Evolutionary conservation across 2,797 vertebrate species (phyloP).

Genomic region (Tangara arthus): DNA sequence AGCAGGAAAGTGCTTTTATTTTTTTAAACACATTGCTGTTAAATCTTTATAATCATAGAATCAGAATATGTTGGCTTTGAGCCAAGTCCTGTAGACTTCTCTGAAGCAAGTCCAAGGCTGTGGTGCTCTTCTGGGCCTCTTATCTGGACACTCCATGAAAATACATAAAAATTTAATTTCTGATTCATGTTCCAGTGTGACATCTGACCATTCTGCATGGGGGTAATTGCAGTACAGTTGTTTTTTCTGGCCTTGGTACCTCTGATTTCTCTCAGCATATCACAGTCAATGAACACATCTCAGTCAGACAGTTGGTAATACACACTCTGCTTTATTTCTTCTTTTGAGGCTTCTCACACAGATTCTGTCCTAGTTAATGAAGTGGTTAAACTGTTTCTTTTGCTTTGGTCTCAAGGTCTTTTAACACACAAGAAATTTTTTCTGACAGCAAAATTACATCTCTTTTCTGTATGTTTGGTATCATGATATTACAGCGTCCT

Average conservation of each 20-base stretch:
- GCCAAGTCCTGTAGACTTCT: background rate
- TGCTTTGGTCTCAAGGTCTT: background rate
- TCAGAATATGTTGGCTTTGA: background rate
- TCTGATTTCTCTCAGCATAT: background rate
- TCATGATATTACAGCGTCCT: background rate
- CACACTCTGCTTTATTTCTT: background rate
- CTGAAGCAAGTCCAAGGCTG: background rate
- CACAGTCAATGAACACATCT: background rate
- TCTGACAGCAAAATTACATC: background rate
- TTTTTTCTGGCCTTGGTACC: background rate
- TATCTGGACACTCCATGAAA: background rate
- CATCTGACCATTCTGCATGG: background rate
- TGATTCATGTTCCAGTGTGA: background rate
- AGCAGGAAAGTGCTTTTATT: background rate
- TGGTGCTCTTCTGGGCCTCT: background rate
- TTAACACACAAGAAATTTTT: background rate
- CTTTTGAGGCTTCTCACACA: background rate
- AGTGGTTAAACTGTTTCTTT: background rate
- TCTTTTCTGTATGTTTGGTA: background rate
- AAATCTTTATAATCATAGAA: background rate
- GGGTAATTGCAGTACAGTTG: background rate
- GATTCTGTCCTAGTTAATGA: background rate
- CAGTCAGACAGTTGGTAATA: background rate
- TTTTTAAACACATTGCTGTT: background rate
- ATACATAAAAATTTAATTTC: background rate